These are phyloP conservation scores for Salmo trutta DNA, from an alignment of 2,797 vertebrate genomes.

Conservation along the genomic window DNA sequence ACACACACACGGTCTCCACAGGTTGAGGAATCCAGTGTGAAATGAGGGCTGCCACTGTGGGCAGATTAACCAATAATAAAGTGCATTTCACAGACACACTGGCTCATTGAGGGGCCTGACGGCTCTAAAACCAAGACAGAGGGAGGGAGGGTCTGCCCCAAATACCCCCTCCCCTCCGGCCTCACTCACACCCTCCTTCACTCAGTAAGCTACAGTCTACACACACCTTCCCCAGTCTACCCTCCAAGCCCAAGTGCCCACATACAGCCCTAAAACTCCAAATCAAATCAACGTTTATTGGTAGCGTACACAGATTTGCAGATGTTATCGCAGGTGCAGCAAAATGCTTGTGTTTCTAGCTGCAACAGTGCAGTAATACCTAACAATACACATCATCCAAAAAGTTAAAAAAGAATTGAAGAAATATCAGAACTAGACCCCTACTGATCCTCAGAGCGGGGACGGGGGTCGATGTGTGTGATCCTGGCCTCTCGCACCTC, in stretches of 20 bases:
- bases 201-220: not conserved
- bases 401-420: too few relatives aligned
- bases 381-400: too few relatives aligned
- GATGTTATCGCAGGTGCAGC: too few relatives aligned
- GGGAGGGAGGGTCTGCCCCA: conserved; percentile 48
- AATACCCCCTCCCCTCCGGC: conserved; percentile 45
- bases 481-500: conserved; percentile 65
- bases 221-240: not conserved
- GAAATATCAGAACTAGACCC: not conserved
- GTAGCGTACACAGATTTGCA: too few relatives aligned
- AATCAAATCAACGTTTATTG: not conserved
- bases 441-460: not conserved
- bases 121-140: conserved; percentile 66
- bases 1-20: conserved; percentile 23
- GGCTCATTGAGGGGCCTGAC: conserved; percentile 66
- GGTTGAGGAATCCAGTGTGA: conserved; percentile 85
- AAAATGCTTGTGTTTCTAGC: too few relatives aligned
- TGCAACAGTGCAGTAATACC: too few relatives aligned
- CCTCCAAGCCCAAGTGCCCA: not conserved
- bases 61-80: conserved; percentile 84
- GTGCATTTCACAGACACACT: conserved; percentile 73
- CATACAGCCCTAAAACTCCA: not conserved
- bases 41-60: conserved; percentile 81
- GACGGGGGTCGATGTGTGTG: not conserved
- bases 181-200: conserved; percentile 30